Evolutionary conservation across 2,113 vertebrate species (phyloP), one percentile per base, ranked within the genome.

Genomic region (Crocuta crocuta): DNA sequence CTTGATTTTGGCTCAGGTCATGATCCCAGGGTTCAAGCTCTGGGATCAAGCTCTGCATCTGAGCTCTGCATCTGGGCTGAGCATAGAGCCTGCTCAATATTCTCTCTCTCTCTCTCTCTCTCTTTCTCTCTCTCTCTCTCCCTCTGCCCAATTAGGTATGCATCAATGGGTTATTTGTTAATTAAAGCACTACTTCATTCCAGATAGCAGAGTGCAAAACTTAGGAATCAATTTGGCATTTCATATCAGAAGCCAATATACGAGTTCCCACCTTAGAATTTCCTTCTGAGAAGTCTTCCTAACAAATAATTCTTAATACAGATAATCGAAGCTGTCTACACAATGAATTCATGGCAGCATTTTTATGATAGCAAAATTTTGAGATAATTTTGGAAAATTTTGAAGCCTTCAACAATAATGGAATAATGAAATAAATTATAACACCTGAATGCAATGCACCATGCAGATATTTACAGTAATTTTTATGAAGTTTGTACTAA

Each of bases 341-440:
- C 17, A 58, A 84, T 93, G 10, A 85, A 31, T 50, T 71, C 55
- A 79, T n/a, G 24, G 24, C 23, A 66, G 16, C n/a, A 70, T 55
- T 78, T 55, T 89, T 55, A 65, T 5, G 33, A 84, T 1, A 89
- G 61, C 53, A 63, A 92, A 70, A 55, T 53, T 65, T 68, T 63
- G 50, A 88, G 68, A 70, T 86, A 26, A 78, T 63, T 88, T 83
- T 89, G 39, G 63, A 90, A 87, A 88, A 50, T 74, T 28, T 94
- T 21, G 28, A 92, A 19, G 65, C 68, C 35, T 78, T 70, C 39
- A 53, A 63, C 12, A 92, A 45, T 35, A 78, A 83, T 83, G 53
- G 23, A 78, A 28, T 43, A 84, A 91, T 58, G 45, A 89, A 74
- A 33, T 28, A 80, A 92, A 70, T 50, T 33, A 13, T 4, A 73